Base-by-base conservation (phyloP, 2,113 vertebrate species). In the Dryoscopus gambensis region DNA sequence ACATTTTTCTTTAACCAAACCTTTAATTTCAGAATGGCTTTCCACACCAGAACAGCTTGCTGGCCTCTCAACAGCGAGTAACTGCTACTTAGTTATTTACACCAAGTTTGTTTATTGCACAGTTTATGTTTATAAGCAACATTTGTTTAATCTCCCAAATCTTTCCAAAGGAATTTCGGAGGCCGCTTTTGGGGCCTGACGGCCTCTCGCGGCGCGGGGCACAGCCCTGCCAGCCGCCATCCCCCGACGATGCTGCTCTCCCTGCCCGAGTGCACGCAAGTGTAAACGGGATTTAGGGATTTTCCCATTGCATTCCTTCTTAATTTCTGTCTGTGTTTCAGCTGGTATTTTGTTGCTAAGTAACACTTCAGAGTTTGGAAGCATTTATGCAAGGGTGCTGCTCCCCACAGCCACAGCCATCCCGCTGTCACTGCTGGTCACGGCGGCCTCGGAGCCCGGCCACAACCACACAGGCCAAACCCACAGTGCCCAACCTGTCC, bases 31-130 rank as follows among this genome's bases (percentile, higher is more conserved):
- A 50, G 88, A 67, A 95, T 53, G 82, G 50, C 53, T 90, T 93
- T 94, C 94, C 92, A 91, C 92, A 94, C 87, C 79, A 87, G 64
- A 76, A 80, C 75, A 28, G 87, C 89, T 25, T 39, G 46, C 53
- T 1, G 12, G 68, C 80, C 91, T 95, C 95, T 94, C 80, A 8
- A 50, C 4, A 20, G 84, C 3, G 2, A 76, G 52, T 46, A 57
- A 95, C 56, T 86, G 35, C 96, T 76, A 67, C 95, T 95, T 86
- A 85, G 96, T 89, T 97, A 96, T 95, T 97, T 97, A 87, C 95
- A 84, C 89, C 94, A 4, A 46, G 71, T 84, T 96, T 97, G 96
- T 97, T 97, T 97, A 97, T 95, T 93, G 89, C 93, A 74, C 85
- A 28, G 95, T 88, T 95, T 42, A 17, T 96, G 73, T 97, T 97